These are phyloP conservation scores for Aleiodes sp. DNA, from an alignment of 1,140 invertebrate genomes.

Conservation along the genomic window DNA sequence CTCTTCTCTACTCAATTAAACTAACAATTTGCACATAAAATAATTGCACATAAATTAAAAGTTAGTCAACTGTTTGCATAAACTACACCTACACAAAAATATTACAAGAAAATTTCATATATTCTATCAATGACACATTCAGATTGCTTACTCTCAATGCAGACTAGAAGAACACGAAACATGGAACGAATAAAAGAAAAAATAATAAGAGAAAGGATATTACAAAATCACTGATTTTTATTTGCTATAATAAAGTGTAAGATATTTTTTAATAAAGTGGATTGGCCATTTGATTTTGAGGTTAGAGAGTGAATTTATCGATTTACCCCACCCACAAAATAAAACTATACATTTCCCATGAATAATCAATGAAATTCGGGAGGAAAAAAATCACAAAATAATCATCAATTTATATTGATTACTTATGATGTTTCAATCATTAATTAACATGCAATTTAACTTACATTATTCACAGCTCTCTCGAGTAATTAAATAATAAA, in stretches of 20 bases:
- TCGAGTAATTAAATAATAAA: too few species aligned
- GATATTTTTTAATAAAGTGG: conserved; percentile 56
- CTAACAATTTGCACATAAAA: conserved; percentile 27
- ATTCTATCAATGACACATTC: neutral
- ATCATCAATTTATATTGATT: too few species aligned
- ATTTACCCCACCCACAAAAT: too few species aligned
- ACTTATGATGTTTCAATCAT: too few species aligned
- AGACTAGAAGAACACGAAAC: conserved; percentile 3
- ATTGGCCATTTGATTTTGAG: conserved; percentile 37
- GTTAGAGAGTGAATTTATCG: too few species aligned
- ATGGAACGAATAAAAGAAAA: neutral
- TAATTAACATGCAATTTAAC: too few species aligned
- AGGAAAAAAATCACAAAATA: too few species aligned
- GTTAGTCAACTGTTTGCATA: neutral
- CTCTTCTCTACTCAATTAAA: neutral
- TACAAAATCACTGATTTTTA: conserved; percentile 9
- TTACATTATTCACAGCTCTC: too few species aligned
- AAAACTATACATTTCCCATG: too few species aligned
- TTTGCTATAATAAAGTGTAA: conserved; percentile 50
- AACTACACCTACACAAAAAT: conserved; percentile 17
- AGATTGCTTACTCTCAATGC: neutral
- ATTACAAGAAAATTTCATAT: neutral
- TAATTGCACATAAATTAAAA: conserved; percentile 14
- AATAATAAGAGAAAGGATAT: neutral
- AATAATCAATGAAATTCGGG: too few species aligned